Percentiles rank a stretch among this genome's conserved stretches.
Evolutionary conservation across 2,797 vertebrate species (phyloP).

Genomic region (Silurus lanzhouensis): DNA sequence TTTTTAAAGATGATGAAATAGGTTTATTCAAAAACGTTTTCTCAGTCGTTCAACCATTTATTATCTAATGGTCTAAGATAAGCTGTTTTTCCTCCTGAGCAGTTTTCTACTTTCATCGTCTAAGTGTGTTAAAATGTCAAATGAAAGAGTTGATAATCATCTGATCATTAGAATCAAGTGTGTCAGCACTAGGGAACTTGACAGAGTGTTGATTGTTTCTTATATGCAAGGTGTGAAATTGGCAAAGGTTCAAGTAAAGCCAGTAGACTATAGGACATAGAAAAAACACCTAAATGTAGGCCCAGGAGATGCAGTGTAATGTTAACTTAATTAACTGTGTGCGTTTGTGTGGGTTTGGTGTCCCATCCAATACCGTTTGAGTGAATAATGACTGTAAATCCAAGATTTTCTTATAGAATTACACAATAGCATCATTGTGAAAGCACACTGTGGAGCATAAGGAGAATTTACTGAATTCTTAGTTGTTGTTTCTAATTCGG

Average conservation of each 20-base stretch:
- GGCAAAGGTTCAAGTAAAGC: neutral
- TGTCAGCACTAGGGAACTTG: neutral
- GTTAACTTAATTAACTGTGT: too few species aligned
- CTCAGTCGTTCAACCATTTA: neutral
- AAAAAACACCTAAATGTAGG: neutral
- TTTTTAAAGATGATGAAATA: neutral
- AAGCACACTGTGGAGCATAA: neutral
- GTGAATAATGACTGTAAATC: neutral
- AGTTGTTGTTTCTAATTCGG: neutral
- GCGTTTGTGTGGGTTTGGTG: neutral
- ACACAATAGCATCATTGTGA: neutral
- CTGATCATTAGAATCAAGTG: neutral
- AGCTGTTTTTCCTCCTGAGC: neutral
- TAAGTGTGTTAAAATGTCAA: neutral
- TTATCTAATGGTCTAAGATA: neutral
- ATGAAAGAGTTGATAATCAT: neutral
- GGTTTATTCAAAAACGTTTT: too few species aligned
- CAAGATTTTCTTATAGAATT: neutral
- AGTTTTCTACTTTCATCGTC: neutral
- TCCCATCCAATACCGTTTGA: neutral
- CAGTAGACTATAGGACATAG: neutral
- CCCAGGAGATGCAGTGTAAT: neutral
- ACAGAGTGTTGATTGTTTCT: neutral
- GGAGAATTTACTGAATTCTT: neutral
- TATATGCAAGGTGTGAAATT: neutral